Evolutionary conservation across 2,113 vertebrate species (phyloP).

Genomic region (Typhlomys cinereus): DNA sequence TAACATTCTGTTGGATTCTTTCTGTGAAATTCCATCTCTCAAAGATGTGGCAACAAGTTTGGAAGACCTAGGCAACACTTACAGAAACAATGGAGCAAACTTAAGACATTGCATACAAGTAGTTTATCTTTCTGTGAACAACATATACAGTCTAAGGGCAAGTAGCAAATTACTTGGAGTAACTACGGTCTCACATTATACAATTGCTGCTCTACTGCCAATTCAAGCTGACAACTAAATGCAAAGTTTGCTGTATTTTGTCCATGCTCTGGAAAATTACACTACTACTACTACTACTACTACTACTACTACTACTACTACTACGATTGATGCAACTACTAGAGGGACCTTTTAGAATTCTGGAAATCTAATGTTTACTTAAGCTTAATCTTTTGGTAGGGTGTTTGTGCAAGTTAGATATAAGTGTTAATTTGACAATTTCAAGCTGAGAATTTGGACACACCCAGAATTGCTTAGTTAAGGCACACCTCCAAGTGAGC

Average conservation of each 20-base stretch:
- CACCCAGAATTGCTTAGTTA: no score
- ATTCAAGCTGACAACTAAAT: neutral
- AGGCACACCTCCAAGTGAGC: no score
- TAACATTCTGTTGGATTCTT: neutral
- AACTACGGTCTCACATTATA: neutral
- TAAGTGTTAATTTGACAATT: no score
- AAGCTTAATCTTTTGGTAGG: neutral
- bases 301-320: no score
- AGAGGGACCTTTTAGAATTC: neutral
- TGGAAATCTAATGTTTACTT: neutral
- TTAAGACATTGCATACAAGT: neutral
- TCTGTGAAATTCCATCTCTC: neutral
- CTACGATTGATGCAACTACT: neutral
- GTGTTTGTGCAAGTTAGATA: no score
- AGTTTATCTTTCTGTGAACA: neutral
- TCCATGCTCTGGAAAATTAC: neutral
- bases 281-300: neutral
- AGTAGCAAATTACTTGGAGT: neutral
- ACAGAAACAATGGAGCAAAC: neutral
- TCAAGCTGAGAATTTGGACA: no score
- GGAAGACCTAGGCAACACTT: neutral
- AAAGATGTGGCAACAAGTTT: neutral
- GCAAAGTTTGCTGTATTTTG: neutral
- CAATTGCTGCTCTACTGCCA: neutral
- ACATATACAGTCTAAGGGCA: neutral